A percentile compares a stretch with the other conserved stretches of the same genome.
Conservation (phyloP, 2,797 vertebrate genomes). For the Scleropages formosus region DNA sequence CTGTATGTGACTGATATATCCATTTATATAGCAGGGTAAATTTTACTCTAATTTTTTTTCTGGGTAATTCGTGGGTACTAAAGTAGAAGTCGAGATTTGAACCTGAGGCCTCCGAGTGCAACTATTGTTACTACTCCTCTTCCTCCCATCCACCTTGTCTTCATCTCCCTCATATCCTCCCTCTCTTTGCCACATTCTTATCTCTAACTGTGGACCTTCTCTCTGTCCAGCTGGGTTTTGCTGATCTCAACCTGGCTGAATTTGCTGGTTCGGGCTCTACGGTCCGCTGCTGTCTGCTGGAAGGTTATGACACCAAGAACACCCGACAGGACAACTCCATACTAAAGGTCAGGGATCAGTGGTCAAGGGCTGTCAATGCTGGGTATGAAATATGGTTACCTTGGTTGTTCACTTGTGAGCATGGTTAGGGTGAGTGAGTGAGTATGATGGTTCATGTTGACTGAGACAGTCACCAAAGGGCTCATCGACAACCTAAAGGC, state of each 20-base stretch:
- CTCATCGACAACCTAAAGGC: not conserved
- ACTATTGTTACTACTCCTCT: not conserved
- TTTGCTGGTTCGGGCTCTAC: constrained; percentile 93
- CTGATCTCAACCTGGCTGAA: constrained; percentile 94
- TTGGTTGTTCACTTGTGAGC: too few relatives aligned
- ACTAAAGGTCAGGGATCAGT: constrained; percentile 75
- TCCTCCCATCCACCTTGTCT: not conserved
- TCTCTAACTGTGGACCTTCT: too few relatives aligned
- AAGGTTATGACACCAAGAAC: constrained; percentile 96
- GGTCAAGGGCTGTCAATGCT: not conserved
- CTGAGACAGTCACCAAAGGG: not conserved
- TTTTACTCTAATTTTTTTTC: too few relatives aligned
- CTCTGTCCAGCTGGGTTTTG: constrained; percentile 93
- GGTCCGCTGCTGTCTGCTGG: constrained; percentile 89
- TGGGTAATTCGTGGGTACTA: too few relatives aligned
- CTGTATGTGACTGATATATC: too few relatives aligned
- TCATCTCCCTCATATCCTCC: constrained; percentile 32
- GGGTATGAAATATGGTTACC: too few relatives aligned
- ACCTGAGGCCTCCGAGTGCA: too few relatives aligned
- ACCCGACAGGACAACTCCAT: constrained; percentile 97
- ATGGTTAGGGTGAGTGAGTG: too few relatives aligned
- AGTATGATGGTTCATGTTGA: not conserved
- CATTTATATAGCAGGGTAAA: too few relatives aligned
- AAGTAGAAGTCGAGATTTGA: too few relatives aligned
- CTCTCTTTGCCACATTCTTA: not conserved